A percentile compares a stretch with the other conserved stretches of the same genome.
phyloP scores from a whole-genome alignment of 1,140 invertebrate species.

The Drosophila takahashii region DNA sequence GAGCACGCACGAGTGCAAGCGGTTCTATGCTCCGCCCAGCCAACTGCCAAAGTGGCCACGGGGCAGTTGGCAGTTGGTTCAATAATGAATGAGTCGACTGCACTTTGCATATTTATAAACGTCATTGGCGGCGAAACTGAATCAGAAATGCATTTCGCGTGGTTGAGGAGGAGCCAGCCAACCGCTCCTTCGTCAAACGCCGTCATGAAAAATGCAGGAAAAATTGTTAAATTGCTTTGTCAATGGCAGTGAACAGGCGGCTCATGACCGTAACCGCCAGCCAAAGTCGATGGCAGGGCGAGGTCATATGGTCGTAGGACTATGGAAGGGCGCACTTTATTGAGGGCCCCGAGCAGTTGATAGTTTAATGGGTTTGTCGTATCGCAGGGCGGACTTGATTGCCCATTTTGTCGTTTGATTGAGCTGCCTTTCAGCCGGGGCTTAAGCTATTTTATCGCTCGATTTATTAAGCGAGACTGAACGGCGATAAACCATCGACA shows the following conservation, averaged over 20 bases:
- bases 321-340: constrained; percentile 40
- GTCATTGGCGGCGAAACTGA: constrained; percentile 42
- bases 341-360: constrained; percentile 35
- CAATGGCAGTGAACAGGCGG: constrained; percentile 48
- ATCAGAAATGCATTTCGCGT: constrained; percentile 39
- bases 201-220: constrained; percentile 53
- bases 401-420: constrained; percentile 55
- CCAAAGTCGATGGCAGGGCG: constrained; percentile 24
- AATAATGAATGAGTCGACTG: constrained; percentile 58
- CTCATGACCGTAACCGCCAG: constrained; percentile 46
- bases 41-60: constrained; percentile 2
- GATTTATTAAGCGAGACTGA: constrained; percentile 53
- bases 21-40: constrained; percentile 11
- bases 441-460: constrained; percentile 51
- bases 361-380: constrained; percentile 56
- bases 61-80: constrained; percentile 25
- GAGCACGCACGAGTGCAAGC: constrained; percentile 40
- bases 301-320: constrained; percentile 40
- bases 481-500: constrained; percentile 46
- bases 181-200: constrained; percentile 2
- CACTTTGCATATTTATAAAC: constrained; percentile 58
- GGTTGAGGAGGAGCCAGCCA: not conserved
- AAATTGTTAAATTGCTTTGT: constrained; percentile 59
- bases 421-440: constrained; percentile 41
- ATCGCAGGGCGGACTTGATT: constrained; percentile 28